A percentile compares a stretch with the other conserved stretches of the same genome.
These are phyloP conservation scores for Metalampra italica DNA, from an alignment of 2,888 invertebrate genomes.

Conservation along the genomic window DNA sequence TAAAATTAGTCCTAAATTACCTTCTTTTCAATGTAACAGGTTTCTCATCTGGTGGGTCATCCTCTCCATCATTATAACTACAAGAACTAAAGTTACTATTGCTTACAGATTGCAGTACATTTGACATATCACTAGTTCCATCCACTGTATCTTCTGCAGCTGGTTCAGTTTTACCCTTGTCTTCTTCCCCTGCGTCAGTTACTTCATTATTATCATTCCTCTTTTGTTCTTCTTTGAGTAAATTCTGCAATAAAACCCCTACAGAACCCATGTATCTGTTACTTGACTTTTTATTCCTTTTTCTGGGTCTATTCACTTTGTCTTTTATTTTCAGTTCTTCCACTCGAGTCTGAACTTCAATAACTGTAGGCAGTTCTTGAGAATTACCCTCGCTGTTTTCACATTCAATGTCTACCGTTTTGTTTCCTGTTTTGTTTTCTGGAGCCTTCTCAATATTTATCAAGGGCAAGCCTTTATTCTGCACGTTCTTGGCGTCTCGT, in stretches of 20 bases:
- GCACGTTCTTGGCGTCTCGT: conserved; percentile 31
- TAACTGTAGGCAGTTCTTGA: conserved; percentile 62
- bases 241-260: conserved; percentile 76
- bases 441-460: conserved; percentile 31
- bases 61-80: conserved; percentile 59
- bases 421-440: conserved; percentile 36
- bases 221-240: conserved; percentile 65
- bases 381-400: conserved; percentile 70
- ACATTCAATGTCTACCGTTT: conserved; percentile 40
- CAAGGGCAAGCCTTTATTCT: conserved; percentile 28
- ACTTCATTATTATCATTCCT: conserved; percentile 32
- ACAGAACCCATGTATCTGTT: conserved; percentile 69
- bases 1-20: conserved; percentile 34
- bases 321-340: conserved; percentile 22
- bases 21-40: conserved; percentile 75
- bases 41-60: conserved; percentile 74
- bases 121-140: conserved; percentile 11
- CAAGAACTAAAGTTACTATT: conserved; percentile 33
- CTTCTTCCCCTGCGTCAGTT: conserved; percentile 42
- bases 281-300: conserved; percentile 42
- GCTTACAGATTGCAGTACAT: conserved; percentile 23
- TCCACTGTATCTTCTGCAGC: conserved; percentile 20
- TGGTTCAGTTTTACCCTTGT: conserved; percentile 21
- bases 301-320: conserved; percentile 34
- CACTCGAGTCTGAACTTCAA: conserved; percentile 53